Evolutionary conservation across 2,888 invertebrate genomes (phyloP).

Genomic region (Ennomos erosarius): DNA sequence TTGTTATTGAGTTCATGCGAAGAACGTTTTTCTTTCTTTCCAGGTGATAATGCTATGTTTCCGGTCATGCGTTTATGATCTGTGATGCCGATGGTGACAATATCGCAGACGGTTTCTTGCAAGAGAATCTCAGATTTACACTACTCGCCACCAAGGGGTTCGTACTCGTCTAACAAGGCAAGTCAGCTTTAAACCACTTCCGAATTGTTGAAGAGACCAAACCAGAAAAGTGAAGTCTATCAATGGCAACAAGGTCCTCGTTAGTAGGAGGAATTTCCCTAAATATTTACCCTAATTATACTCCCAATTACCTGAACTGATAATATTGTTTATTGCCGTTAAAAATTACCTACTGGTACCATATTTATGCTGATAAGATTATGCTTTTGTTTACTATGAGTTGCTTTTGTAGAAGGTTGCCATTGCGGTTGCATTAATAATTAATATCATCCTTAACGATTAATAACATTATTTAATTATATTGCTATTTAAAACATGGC

Average conservation of each 20-base stretch:
- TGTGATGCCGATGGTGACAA: too few relatives aligned
- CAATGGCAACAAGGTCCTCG: too few relatives aligned
- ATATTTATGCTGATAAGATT: slow-evolving; percentile 40
- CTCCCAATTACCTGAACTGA: slow-evolving; percentile 13
- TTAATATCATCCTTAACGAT: slow-evolving; percentile 8
- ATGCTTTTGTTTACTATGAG: slow-evolving; percentile 26
- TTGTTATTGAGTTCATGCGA: too few relatives aligned
- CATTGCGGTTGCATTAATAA: slow-evolving; percentile 9
- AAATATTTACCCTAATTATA: slow-evolving; percentile 19
- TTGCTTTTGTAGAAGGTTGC: slow-evolving; percentile 22
- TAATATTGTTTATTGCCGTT: slow-evolving; percentile 16
- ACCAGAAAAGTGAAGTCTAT: neutral
- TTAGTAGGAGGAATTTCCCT: neutral
- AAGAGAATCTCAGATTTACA: too few relatives aligned
- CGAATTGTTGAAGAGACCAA: slow-evolving; percentile 7
- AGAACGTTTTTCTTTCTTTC: too few relatives aligned
- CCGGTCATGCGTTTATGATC: too few relatives aligned
- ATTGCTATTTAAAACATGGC: slow-evolving; percentile 6
- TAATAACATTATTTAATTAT: slow-evolving; percentile 10
- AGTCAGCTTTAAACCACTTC: slow-evolving; percentile 9
- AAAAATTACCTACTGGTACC: slow-evolving; percentile 14
- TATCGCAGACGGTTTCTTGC: too few relatives aligned
- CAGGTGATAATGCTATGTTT: too few relatives aligned
- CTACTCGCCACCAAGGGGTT: neutral
- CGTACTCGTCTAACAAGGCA: slow-evolving; percentile 10